Base-by-base conservation (phyloP, 2,797 vertebrate species). In the Sandelia bainsii region DNA sequence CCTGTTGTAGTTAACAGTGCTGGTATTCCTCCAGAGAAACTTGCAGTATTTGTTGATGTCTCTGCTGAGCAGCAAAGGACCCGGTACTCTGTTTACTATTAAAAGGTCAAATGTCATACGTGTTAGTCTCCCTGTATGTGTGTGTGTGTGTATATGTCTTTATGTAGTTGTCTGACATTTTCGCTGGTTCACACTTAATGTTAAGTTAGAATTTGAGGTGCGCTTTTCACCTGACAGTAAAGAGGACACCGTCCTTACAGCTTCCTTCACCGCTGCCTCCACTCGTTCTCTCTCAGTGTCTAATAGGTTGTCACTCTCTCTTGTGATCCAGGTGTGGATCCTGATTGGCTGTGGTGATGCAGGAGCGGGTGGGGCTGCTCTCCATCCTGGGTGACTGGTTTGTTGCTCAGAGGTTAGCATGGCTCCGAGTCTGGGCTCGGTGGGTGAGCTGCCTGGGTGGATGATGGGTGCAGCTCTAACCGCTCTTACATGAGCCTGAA, bases 31-130 rank as follows among this genome's bases (percentile, higher is more conserved):
- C 96, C 96, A 97, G 49, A 96, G 57, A 78, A 94, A 95, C 45
- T 88, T 95, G 89, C 96, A 96, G 87, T 95, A 96, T 77, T 90
- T 95, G 74, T 89, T 89, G 71, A 93, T 13, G 85, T 96, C 93
- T 89, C 96, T 92, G 66, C 86, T 95, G 66, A 97, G 92, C 80
- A 96, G 91, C 77, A 97, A 78, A 0, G 82, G 81, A 6, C 91
- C 92, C 5, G 7, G 62, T 5, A 62, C 81, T 73, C 91, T 89
- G 66, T 59, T 77, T 32, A 96, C 95, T 97, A 25, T 14, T 8
- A 57, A 59, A 57, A 72, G 8, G 8, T 64, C 45, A 67, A 8
- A 19, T 72, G 11, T 2, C 2, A 22, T 9, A 14, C 8, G 32
- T 9, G 6, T 77, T 22, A 51, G 16, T 45, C 2, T 48, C 0